Evolutionary conservation across 2,797 vertebrate species (phyloP), one percentile per base, ranked within the genome.

Genomic region (Balearica regulorum): DNA sequence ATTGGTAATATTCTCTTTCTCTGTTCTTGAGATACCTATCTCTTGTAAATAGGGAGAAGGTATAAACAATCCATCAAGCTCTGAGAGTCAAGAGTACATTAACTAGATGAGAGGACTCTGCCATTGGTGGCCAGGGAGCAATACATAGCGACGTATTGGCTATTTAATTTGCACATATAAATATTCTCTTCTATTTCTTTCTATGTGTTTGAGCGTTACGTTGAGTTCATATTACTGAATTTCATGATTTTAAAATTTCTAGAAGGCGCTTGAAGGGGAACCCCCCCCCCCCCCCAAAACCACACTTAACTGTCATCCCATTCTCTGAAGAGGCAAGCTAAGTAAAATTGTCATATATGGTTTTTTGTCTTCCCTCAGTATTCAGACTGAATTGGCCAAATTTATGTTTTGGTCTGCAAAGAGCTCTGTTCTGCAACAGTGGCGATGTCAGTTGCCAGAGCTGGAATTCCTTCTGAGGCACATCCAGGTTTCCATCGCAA

Each of bases 401-500:
- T 75, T 78, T 49, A 51, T 89, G 28, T 83, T 97, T 96, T 72
- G 31, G 54, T 93, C 57, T 73, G 35, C 37, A 49, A 51, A 85
- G 35, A 76, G 25, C 18, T 79, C 41, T 87, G 46, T 83, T 91
- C 82, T 90, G 61, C 41, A 92, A 83, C 79, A 89, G 55, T 51
- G n/a, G 21, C 69, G 85, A 26, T 60, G 33, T 61, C 71, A 88
- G 61, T 53, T 90, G 66, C 77, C 66, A 91, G 69, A 77, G 53
- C 62, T 16, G 75, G 60, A 89, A 89, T 83, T 89, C 24, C 2
- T 9, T 87, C 43, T 90, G 46, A 78, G 49, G 41, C 69, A 81
- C 31, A 91, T 80, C 70, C 69, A 94, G 54, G 61, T 89, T 92
- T 96, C 85, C 69, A 88, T 37, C 13, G 3, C 43, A 93, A 89